Base-by-base conservation (phyloP, 1,140 invertebrate species). In the Odontomachus brunneus region DNA sequence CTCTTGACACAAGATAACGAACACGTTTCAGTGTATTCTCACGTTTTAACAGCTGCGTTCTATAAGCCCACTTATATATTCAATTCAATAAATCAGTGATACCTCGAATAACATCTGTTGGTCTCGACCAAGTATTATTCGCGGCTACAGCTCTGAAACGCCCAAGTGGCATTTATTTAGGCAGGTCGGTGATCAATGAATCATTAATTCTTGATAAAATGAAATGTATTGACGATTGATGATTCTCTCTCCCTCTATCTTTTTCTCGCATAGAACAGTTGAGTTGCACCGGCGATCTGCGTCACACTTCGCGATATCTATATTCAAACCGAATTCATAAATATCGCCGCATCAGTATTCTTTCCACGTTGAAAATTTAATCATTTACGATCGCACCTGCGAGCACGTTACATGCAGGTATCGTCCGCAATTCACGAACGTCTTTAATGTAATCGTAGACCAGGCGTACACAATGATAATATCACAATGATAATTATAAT, bases 21-120 rank as follows among this genome's bases (percentile, higher is more conserved):
- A 11, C 29, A 33, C 29, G 71, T 33, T 15, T 14, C 7, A 0
- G n/a, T 12, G 72, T n/a, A n/a, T n/a, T n/a, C n/a, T n/a, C n/a
- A n/a, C n/a, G n/a, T n/a, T n/a, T n/a, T 74, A 74, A 74, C 72
- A 74, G 72, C 22, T 74, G 57, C 57, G 38, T 49, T 74, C 5
- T 60, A 22, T 26, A 26, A 4, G 7, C n/a, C 14, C 12, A 65
- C 49, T 65, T 66, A 66, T 51, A 66, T n/a, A 24, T 65, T 14
- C 49, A 0, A 14, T 11, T 19, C 19, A 22, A 22, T n/a, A 11
- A 51, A 60, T 26, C 15, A 9, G 15, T 7, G 15, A 15, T 1
- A 60, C 26, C 24, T 33, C 15, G 17, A 14, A 15, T 12, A 3
- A 15, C 33, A 2, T 63, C n/a, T 65, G 33, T 29, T 66, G 53